Base-by-base conservation (phyloP, 2,113 vertebrate genomes). In the Halichoeres trimaculatus region DNA sequence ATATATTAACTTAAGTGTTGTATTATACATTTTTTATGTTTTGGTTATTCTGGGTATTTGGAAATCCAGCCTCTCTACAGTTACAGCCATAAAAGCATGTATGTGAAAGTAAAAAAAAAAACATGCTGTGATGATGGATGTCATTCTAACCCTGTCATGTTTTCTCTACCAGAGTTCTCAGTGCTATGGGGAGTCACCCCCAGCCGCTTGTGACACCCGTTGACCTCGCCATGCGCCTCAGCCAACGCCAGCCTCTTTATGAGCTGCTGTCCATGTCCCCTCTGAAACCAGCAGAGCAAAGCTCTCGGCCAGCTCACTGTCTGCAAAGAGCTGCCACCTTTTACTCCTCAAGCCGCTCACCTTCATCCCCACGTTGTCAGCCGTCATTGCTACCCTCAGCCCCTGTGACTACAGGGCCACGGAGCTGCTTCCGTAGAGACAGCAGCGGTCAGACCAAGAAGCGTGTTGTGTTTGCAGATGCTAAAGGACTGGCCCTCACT, bases 391-490 rank as follows among this genome's bases (percentile, higher is more conserved):
- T 41, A 12, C 4, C 53, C 10, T 62, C 47, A 16, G 34, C 69
- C 22, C 3, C 17, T 1, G 16, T 36, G 34, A 8, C 75, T 3
- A 54, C 56, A 1, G 66, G 69, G n/a, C 3, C 38, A 22, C 74
- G 79, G 47, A 85, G 90, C 5, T 85, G 58, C 45, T 24, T 80
- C 52, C 90, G 71, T 73, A 64, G 51, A 66, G 56, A 65, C 10
- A 58, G 67, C n/a, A n/a, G 58, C 4, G 59, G 81, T 34, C 22
- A 16, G 24, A 92, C 84, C 73, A 96, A 95, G 83, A 94, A 83
- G 63, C 88, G 71, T 0, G 95, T 95, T 0, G 90, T 94, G 11
- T 96, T 96, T 19, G 94, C 96, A 0, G 96, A 96, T 5, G 70
- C 86, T 2, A 92, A 85, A 58, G 95, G 96, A 9, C 58, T 95